A percentile compares a stretch with the other conserved stretches of the same genome.
Evolutionary conservation across 2,797 vertebrate species (phyloP).

Genomic region (Esox lucius): DNA sequence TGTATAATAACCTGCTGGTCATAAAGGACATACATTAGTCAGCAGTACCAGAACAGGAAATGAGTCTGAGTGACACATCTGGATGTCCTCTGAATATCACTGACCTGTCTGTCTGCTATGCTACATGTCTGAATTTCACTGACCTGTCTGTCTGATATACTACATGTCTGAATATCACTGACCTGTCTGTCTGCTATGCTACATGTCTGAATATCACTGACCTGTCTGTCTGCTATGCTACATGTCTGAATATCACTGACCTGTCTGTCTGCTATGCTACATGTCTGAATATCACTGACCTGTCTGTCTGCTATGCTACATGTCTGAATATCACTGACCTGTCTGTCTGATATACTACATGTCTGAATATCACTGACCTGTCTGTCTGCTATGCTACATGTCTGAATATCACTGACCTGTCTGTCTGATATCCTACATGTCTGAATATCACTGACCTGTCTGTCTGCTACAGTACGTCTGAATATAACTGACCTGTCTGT

Average conservation of each 20-base stretch:
- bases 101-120: constrained; percentile 22
- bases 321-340: no score
- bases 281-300: no score
- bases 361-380: no score
- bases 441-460: no score
- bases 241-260: neutral
- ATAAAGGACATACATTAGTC: constrained; percentile 80
- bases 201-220: neutral
- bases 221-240: neutral
- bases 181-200: no score
- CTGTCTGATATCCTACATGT: no score
- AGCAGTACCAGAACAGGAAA: constrained; percentile 39
- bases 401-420: no score
- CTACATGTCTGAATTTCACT: neutral
- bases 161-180: neutral
- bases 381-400: no score
- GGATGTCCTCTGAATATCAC: constrained; percentile 60
- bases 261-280: neutral
- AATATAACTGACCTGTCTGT: no score
- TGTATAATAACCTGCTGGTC: constrained; percentile 97
- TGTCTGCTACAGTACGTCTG: no score
- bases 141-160: neutral
- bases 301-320: no score
- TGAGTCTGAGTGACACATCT: constrained; percentile 58
- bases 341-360: no score